These are phyloP conservation scores for Hemitrygon akajei DNA, from an alignment of 2,797 vertebrate genomes.

Conservation along the genomic window DNA sequence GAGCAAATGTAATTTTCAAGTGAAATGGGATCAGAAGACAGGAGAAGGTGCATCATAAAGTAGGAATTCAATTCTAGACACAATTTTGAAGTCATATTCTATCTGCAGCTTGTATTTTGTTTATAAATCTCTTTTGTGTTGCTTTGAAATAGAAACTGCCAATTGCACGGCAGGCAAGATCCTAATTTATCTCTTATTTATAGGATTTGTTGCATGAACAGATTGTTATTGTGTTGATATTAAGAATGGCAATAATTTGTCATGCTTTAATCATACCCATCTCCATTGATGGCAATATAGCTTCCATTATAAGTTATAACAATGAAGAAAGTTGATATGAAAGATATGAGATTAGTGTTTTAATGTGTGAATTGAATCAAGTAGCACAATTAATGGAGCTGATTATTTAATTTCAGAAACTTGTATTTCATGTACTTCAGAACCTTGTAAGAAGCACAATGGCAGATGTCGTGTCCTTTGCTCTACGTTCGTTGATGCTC, in stretches of 20 bases:
- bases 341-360: not conserved
- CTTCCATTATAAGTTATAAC: not conserved
- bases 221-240: not conserved
- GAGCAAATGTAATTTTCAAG: no score
- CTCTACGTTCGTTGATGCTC: not conserved
- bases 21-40: no score
- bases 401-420: conserved; percentile 5
- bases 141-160: no score
- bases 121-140: no score
- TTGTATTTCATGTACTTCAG: conserved; percentile 7
- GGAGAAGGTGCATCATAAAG: no score
- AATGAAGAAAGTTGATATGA: not conserved
- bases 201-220: not conserved
- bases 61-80: no score
- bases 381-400: not conserved
- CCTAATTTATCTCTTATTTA: no score
- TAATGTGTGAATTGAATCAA: not conserved
- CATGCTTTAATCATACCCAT: no score
- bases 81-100: no score
- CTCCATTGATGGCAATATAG: not conserved
- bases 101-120: no score
- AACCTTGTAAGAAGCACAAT: not conserved
- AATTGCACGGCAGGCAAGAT: not conserved
- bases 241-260: not conserved
- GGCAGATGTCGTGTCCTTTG: not conserved